Conservation (phyloP, 1,140 invertebrate species). For the Hyposmocoma kahamanoa region DNA sequence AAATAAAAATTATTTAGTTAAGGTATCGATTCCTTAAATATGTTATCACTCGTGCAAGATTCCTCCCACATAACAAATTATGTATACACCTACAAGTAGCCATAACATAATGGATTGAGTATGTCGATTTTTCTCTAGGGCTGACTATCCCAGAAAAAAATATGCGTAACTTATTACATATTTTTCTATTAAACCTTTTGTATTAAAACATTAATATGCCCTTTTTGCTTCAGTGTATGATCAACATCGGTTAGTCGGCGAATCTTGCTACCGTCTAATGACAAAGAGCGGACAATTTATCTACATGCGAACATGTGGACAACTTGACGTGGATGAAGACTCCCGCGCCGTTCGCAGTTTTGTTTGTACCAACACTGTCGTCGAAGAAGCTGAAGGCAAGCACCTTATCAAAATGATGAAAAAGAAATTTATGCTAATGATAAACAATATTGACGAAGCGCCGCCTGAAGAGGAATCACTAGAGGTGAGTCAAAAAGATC, state of each 20-base stretch:
- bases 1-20: too few relatives aligned
- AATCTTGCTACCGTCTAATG: conserved; percentile 86
- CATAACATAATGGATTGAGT: too few relatives aligned
- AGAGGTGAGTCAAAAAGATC: too few relatives aligned
- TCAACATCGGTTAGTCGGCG: conserved; percentile 80
- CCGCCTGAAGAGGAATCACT: conserved; percentile 36
- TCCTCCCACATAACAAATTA: too few relatives aligned
- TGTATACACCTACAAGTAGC: too few relatives aligned
- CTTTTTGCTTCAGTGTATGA: conserved; percentile 83
- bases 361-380: conserved; percentile 88
- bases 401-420: conserved; percentile 82
- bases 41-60: too few relatives aligned
- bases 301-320: conserved; percentile 86
- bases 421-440: conserved; percentile 74
- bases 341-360: conserved; percentile 85
- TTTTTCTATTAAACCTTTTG: too few relatives aligned
- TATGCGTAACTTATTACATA: too few relatives aligned
- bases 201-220: too few relatives aligned
- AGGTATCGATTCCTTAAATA: too few relatives aligned
- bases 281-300: conserved; percentile 86
- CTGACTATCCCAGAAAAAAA: too few relatives aligned
- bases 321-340: conserved; percentile 82
- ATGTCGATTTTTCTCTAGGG: too few relatives aligned
- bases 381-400: conserved; percentile 81
- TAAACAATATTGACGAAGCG: conserved; percentile 68